Conservation (phyloP, 2,888 invertebrate genomes). For the Ariolimax columbianus region DNA sequence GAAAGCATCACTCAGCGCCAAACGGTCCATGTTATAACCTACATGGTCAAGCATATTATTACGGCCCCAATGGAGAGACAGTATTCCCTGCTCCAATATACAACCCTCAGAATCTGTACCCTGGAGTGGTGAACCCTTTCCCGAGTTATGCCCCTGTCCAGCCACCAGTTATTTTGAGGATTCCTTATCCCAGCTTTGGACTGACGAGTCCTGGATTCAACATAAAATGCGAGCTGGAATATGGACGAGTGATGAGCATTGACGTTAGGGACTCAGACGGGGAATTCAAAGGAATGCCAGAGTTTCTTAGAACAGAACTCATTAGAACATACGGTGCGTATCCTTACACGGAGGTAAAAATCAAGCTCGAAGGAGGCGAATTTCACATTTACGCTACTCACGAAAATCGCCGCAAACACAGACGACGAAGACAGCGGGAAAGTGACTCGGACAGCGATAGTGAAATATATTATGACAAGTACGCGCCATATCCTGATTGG, state of each 20-base stretch:
- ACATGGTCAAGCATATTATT: constrained; percentile 37
- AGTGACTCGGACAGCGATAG: constrained; percentile 27
- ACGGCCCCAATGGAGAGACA: constrained; percentile 53
- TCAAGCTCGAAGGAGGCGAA: constrained; percentile 53
- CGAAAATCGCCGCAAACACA: constrained; percentile 9
- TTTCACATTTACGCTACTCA: constrained; percentile 58
- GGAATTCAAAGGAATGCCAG: constrained; percentile 55
- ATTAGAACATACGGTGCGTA: constrained; percentile 54
- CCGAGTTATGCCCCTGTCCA: neutral
- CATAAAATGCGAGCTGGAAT: constrained; percentile 50
- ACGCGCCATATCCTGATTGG: neutral
- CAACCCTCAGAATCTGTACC: constrained; percentile 36
- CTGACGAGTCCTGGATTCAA: constrained; percentile 20
- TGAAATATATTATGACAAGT: constrained; percentile 20
- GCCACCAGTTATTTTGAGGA: neutral
- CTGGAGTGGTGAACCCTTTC: constrained; percentile 50
- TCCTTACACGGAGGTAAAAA: constrained; percentile 55
- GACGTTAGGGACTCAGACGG: constrained; percentile 50
- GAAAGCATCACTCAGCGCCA: constrained; percentile 35
- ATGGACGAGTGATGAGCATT: constrained; percentile 56
- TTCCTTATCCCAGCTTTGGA: constrained; percentile 28
- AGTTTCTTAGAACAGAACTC: constrained; percentile 55
- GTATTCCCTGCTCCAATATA: constrained; percentile 18
- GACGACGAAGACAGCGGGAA: constrained; percentile 7
- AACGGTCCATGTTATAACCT: neutral